Conservation (phyloP, 2,888 invertebrate genomes). For the Helicoverpa assulta region DNA sequence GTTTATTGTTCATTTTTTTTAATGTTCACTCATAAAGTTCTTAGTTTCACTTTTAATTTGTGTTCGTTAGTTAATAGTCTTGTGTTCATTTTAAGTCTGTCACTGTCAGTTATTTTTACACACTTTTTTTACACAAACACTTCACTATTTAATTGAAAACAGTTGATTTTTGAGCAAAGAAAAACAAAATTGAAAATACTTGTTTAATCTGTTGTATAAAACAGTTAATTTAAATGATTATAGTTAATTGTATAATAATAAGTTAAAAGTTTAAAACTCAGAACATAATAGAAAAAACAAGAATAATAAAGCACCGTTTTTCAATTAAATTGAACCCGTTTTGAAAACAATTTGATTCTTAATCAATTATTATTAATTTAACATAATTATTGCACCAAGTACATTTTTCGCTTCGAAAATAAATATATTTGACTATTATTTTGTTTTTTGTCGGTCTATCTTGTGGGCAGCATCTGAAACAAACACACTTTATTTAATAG, state of each 20-base stretch:
- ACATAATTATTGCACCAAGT: conserved; percentile 78
- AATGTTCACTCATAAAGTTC: conserved; percentile 42
- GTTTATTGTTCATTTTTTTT: conserved; percentile 47
- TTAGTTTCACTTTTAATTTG: conserved; percentile 38
- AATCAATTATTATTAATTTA: conserved; percentile 62
- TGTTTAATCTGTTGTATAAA: conserved; percentile 1
- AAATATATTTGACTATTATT: conserved; percentile 66
- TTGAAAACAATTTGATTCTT: conserved; percentile 65
- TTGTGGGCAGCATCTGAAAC: conserved; percentile 76
- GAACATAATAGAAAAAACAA: conserved; percentile 31
- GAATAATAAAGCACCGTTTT: conserved; percentile 52
- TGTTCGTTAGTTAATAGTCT: conserved; percentile 32
- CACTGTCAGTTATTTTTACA: conserved; percentile 14
- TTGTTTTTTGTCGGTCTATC: conserved; percentile 56
- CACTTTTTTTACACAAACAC: conserved; percentile 44
- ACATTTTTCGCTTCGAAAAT: conserved; percentile 62
- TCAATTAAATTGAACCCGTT: conserved; percentile 71
- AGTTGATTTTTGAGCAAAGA: neutral
- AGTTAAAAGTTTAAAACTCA: conserved; percentile 5
- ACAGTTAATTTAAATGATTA: neutral
- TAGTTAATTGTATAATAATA: neutral
- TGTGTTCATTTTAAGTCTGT: conserved; percentile 51
- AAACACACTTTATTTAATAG: conserved; percentile 15
- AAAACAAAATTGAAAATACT: conserved; percentile 2
- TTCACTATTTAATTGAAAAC: conserved; percentile 18